Base-by-base conservation (phyloP, 2,888 invertebrate genomes). In the Lasioglossum pauxillum region DNA sequence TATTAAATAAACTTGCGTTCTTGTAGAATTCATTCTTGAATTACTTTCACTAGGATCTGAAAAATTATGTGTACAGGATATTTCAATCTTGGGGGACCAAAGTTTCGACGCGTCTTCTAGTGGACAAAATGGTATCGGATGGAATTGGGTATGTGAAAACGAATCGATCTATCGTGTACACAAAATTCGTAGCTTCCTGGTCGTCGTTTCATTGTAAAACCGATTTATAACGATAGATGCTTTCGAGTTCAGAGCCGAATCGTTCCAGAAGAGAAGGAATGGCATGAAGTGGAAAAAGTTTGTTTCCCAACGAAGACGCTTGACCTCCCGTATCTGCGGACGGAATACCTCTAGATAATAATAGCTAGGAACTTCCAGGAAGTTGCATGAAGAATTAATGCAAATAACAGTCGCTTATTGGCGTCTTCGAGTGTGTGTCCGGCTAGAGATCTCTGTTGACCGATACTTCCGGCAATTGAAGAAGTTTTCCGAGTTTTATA, bases 331-430 rank as follows among this genome's bases (percentile, higher is more conserved):
- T 49, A 41, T 46, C 75, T 1, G 19, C 14, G 73, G 16, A 46
- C 53, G 23, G 44, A 75, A 81, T 76, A 71, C 10, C 57, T 12
- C 35, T 49, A 64, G 60, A 57, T 49, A 73, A 80, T 84, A 85
- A 83, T 83, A 87, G 81, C 60, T 60, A 49, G 27, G 77, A 90
- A 91, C 81, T 88, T 88, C 84, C 35, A 23, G 41, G n/a, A 76
- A 72, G 57, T 78, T 75, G 64, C 60, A 74, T 75, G 38, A 77
- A 83, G 87, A 86, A 88, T 91, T 91, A 88, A 84, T 75, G 81
- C 86, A 91, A 91, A 90, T 86, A 91, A 88, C 83, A 84, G 80
- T 44, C 87, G 86, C 76, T 92, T 92, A 92, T 92, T 90, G 92
- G 88, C 76, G 75, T 81, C 75, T 67, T 85, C 76, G 49, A 91